Evolutionary conservation across 2,797 vertebrate genomes (phyloP), one percentile per base, ranked within the genome.

Genomic region (Characodon lateralis): DNA sequence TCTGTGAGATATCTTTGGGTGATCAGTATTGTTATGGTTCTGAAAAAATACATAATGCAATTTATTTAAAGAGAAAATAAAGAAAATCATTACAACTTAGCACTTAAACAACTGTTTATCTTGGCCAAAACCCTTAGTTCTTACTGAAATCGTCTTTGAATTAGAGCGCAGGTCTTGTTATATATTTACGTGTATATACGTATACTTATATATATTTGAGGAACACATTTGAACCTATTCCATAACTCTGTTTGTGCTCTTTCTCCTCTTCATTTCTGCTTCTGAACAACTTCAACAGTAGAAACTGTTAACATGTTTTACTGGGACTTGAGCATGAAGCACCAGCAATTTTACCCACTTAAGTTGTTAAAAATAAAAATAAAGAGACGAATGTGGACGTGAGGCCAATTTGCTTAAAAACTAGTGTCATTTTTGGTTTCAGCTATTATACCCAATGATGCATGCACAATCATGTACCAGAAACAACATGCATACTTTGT

Each of bases 271-370:
- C 28, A 80, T 82, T 31, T 88, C 58, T 74, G 74, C 83, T 87
- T 80, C 79, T 71, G 80, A 71, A 70, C 61, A 26, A 74, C n/a
- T 66, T 80, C 75, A 74, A 88, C 35, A 77, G 78, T 75, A 43
- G 26, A 81, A 73, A 22, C 24, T 5, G 16, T 81, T 89, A 77
- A 88, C 86, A 87, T 1, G 14, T 85, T 89, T 90, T 68, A 85
- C 58, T 85, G 74, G 78, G 78, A 81, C 66, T 80, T 79, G 50
- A 48, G 77, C 78, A 81, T 68, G 51, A 66, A 76, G 51, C 73
- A 81, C 76, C 14, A 43, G 83, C 72, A 79, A 75, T 88, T 74
- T 75, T 31, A 43, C 68, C 24, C 71, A 58, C 43, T 80, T 82
- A 88, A 84, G 70, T 22, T 22, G 68, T 73, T 85, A 80, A 78